These are phyloP conservation scores for Trididemnum clinides DNA, from an alignment of 23 tunicate genomes.

Conservation along the genomic window DNA sequence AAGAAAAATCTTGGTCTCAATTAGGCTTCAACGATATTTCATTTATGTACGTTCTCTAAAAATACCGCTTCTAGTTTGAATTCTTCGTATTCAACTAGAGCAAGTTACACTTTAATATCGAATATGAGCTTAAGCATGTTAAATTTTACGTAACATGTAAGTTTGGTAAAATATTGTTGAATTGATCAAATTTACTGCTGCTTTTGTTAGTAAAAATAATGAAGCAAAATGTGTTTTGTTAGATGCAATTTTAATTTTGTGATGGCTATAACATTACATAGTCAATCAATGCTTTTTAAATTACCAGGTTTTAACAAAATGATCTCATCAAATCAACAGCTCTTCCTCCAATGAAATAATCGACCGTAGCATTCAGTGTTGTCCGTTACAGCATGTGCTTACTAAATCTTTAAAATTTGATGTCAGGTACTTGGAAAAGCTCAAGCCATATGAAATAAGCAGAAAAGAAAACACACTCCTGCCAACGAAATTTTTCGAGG, in stretches of 20 bases:
- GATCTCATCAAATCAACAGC: background rate
- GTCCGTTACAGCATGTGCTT: background rate
- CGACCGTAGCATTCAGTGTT: background rate
- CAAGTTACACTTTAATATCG: background rate
- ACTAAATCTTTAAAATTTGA: background rate
- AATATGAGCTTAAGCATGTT: background rate
- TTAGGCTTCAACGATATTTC: background rate
- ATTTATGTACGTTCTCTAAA: background rate
- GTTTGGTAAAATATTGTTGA: background rate
- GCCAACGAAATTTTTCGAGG: conserved; percentile 9
- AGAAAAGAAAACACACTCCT: background rate
- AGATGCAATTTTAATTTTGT: background rate
- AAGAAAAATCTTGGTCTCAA: too few relatives aligned
- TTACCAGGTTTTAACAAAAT: background rate
- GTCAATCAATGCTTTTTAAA: background rate
- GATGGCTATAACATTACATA: background rate
- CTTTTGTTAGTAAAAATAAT: background rate
- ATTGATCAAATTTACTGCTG: background rate
- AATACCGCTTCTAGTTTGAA: background rate
- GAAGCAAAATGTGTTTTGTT: background rate
- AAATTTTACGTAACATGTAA: background rate
- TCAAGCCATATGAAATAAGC: conserved; percentile 3
- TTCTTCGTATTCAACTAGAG: background rate
- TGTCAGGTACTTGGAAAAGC: conserved; percentile 16
- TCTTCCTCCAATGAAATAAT: background rate